Evolutionary conservation across 64 coral and sea anemone species (phyloP).

Genomic region (Porites australiensis): DNA sequence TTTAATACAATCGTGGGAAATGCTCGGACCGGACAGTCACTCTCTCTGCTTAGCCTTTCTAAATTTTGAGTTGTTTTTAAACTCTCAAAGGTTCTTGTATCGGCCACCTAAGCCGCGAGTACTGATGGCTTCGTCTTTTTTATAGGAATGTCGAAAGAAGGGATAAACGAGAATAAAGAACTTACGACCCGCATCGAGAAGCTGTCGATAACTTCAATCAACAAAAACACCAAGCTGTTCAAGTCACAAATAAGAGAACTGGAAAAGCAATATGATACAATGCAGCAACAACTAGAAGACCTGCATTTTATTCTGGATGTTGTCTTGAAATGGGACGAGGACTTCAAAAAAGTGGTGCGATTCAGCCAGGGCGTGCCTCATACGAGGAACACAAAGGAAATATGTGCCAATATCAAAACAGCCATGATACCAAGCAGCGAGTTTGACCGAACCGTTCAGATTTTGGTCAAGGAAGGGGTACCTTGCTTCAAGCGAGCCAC

Average conservation of each 20-base stretch:
- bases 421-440: conserved; percentile 76
- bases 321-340: conserved; percentile 93
- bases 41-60: too few species aligned
- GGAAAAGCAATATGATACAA: conserved; percentile 89
- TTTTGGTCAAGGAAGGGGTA: conserved; percentile 76
- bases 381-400: conserved; percentile 79
- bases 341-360: conserved; percentile 87
- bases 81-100: too few species aligned
- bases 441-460: conserved; percentile 86
- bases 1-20: too few species aligned
- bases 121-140: neutral
- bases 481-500: conserved; percentile 67
- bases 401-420: conserved; percentile 78
- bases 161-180: conserved; percentile 53
- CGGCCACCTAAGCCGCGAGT: too few species aligned
- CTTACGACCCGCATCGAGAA: conserved; percentile 63
- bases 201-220: conserved; percentile 83
- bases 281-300: conserved; percentile 92
- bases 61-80: too few species aligned
- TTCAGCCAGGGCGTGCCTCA: conserved; percentile 94
- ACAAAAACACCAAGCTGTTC: conserved; percentile 55
- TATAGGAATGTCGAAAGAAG: conserved; percentile 48
- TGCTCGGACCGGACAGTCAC: too few species aligned
- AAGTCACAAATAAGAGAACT: conserved; percentile 80
- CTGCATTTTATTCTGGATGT: conserved; percentile 82